phyloP scores from a whole-genome alignment of 1,140 invertebrate genomes.

The Temnothorax curvispinosus region DNA sequence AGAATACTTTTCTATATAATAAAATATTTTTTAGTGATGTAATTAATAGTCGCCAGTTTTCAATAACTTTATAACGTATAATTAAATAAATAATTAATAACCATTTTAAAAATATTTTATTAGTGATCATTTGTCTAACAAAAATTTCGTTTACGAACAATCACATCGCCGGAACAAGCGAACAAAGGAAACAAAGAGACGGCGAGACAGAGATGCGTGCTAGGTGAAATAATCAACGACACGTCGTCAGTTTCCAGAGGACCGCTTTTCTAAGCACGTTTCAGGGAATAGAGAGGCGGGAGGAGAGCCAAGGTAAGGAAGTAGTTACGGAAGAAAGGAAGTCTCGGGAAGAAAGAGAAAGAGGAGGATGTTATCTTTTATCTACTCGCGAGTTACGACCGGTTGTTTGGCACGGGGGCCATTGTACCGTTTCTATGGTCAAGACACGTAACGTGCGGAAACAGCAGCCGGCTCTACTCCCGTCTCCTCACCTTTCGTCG shows the following conservation, averaged over 20 bases:
- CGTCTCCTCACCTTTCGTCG: neutral
- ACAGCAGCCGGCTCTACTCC: conserved; percentile 32
- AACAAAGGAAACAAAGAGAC: neutral
- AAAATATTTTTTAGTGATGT: neutral
- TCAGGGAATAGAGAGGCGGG: conserved; percentile 44
- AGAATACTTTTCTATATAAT: neutral
- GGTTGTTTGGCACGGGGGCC: conserved; percentile 69
- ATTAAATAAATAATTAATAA: neutral
- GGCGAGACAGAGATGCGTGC: conserved; percentile 20
- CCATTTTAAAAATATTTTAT: neutral
- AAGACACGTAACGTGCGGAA: conserved; percentile 69
- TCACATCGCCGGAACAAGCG: neutral
- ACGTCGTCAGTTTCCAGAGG: conserved; percentile 29
- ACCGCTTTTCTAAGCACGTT: conserved; percentile 68
- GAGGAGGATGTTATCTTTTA: conserved; percentile 64
- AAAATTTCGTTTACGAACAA: neutral
- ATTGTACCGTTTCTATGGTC: conserved; percentile 70
- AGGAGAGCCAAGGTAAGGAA: conserved; percentile 24
- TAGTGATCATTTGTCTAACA: neutral
- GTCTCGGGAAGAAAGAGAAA: conserved; percentile 24
- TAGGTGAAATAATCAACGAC: conserved; percentile 41
- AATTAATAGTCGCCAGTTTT: neutral
- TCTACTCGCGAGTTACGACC: conserved; percentile 72
- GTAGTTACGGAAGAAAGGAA: conserved; percentile 41
- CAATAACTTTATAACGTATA: neutral